A percentile compares a stretch with the other conserved stretches of the same genome.
phyloP scores from a whole-genome alignment of 2,888 invertebrate species.

The Lymantria dispar region DNA sequence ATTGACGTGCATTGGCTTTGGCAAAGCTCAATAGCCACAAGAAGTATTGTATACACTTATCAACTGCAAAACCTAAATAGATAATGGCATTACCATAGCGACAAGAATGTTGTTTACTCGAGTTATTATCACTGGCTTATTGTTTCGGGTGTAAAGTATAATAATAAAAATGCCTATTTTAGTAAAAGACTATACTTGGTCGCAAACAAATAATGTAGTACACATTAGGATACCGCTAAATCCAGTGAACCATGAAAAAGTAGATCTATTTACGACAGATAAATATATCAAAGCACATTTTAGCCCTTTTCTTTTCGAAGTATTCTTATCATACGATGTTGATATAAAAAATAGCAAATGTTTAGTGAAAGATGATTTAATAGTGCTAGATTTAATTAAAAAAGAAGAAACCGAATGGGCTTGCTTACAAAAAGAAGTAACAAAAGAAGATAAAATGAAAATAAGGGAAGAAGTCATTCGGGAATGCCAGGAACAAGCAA shows the following conservation, averaged over 20 bases:
- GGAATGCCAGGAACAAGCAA: conserved; percentile 78
- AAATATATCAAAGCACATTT: conserved; percentile 88
- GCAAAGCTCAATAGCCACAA: no score
- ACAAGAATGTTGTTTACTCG: conserved; percentile 11
- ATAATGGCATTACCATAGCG: conserved; percentile 17
- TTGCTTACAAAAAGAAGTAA: conserved; percentile 76
- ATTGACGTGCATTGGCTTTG: no score
- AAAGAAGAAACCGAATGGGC: conserved; percentile 80
- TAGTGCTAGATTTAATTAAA: conserved; percentile 87
- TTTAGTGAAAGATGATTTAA: conserved; percentile 82
- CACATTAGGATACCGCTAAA: conserved; percentile 86
- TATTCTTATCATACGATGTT: conserved; percentile 84
- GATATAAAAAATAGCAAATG: conserved; percentile 85
- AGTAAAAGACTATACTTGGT: conserved; percentile 89
- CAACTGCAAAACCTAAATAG: no score
- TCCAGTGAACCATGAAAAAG: conserved; percentile 83
- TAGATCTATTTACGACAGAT: conserved; percentile 86
- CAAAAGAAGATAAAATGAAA: conserved; percentile 80
- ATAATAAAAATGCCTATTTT: conserved; percentile 84
- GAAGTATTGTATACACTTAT: no score
- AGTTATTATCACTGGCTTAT: not conserved
- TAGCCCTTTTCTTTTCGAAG: conserved; percentile 89
- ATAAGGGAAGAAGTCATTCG: conserved; percentile 82
- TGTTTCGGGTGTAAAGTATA: not conserved
- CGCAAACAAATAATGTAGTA: conserved; percentile 84